Conservation (phyloP, 1,140 invertebrate genomes). For the Euborellia annulipes region DNA sequence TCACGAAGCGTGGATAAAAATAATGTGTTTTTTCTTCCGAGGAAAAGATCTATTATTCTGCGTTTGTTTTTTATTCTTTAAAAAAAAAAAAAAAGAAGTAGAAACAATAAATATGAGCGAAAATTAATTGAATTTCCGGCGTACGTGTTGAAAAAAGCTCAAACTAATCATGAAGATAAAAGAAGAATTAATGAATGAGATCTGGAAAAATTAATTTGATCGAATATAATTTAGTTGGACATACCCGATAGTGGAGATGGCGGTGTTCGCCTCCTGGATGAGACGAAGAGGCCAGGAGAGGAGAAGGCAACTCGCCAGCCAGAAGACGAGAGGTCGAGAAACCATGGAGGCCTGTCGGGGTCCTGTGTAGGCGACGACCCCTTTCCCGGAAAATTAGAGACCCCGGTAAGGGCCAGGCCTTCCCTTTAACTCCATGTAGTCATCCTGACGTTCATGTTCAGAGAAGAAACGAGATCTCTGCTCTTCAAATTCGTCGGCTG, state of each 20-base stretch:
- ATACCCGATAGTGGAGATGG: constrained; percentile 62
- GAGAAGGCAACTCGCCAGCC: constrained; percentile 55
- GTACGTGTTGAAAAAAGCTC: too few species aligned
- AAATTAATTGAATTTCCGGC: too few species aligned
- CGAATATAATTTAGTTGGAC: too few species aligned
- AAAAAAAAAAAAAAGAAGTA: too few species aligned
- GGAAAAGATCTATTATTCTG: too few species aligned
- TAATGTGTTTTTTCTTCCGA: too few species aligned
- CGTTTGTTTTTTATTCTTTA: too few species aligned
- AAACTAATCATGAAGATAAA: too few species aligned
- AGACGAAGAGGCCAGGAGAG: constrained; percentile 73
- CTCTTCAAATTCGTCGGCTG: constrained; percentile 70
- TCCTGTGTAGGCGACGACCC: constrained; percentile 48
- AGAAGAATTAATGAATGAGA: too few species aligned
- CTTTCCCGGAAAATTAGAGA: constrained; percentile 45
- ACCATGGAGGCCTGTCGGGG: constrained; percentile 46
- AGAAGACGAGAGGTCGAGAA: constrained; percentile 49
- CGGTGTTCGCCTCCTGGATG: constrained; percentile 70
- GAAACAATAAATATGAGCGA: too few species aligned
- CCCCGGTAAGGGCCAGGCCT: constrained; percentile 60
- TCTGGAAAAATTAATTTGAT: too few species aligned
- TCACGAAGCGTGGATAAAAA: too few species aligned
- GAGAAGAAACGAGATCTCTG: constrained; percentile 67
- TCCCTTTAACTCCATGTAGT: constrained; percentile 84
- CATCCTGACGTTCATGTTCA: constrained; percentile 65